These are phyloP conservation scores for Choloepus didactylus DNA, from an alignment of 2,797 vertebrate genomes.

Conservation along the genomic window DNA sequence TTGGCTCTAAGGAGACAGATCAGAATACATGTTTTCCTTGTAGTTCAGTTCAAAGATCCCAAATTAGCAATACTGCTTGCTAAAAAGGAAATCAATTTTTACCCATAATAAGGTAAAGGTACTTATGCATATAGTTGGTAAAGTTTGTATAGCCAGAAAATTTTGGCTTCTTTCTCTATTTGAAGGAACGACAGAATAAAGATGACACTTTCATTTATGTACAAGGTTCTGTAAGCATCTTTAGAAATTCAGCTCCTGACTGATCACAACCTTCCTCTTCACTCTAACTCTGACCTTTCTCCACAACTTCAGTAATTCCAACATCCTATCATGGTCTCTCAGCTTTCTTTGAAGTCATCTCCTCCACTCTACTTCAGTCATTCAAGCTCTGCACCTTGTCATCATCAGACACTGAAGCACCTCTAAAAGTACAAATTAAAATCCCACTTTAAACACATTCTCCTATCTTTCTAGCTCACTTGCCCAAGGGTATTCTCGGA, in stretches of 20 bases:
- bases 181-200: slow-evolving; percentile 47
- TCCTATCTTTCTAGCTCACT: neutral
- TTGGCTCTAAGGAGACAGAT: slow-evolving; percentile 90
- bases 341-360: neutral
- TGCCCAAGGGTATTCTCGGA: neutral
- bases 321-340: neutral
- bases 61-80: slow-evolving; percentile 8
- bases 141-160: slow-evolving; percentile 36
- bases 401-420: neutral
- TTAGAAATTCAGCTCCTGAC: neutral
- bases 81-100: slow-evolving; percentile 36
- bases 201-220: neutral
- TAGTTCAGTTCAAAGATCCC: slow-evolving; percentile 39
- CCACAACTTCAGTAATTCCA: neutral
- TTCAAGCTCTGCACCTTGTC: neutral
- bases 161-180: slow-evolving; percentile 52
- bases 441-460: neutral
- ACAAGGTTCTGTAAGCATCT: neutral
- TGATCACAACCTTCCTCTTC: slow-evolving; percentile 22
- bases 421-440: slow-evolving; percentile 15
- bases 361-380: neutral
- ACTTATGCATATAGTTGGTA: neutral
- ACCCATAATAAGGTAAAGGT: neutral
- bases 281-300: neutral
- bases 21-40: slow-evolving; percentile 50